Evolutionary conservation across 2,888 invertebrate species (phyloP), one percentile per base, ranked within the genome.

Genomic region (Zootermopsis nevadensis): DNA sequence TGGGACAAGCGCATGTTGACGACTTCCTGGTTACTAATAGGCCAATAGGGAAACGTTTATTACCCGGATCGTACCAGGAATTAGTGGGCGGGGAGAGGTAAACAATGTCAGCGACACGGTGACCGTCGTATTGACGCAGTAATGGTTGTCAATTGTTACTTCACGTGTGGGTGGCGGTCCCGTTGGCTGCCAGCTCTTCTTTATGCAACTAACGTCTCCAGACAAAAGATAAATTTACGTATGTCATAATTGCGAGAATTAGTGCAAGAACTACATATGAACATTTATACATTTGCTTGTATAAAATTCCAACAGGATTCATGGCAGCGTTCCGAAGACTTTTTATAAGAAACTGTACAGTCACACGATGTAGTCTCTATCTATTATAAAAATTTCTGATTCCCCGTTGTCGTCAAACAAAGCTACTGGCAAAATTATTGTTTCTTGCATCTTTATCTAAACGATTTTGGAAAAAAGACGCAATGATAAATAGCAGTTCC

Each of bases 21-120:
- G 77, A 53, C 77, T 77, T 77, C 77, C 77, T 77, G 77, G 53
- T 53, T 33, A 33, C 30, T 12, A 77, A 77, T 77, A 77, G 77
- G 77, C 77, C 77, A 77, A 53, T 77, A 33, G 77, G 69, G 55
- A 33, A 55, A 48, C 22, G 55, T 77, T 77, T 77, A 77, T 77
- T 77, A 77, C 53, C 30, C 53, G 77, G n/a, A 30, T 77, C 12
- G n/a, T 77, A 53, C 77, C 24, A 15, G 55, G 55, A 77, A 77
- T 55, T 27, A n/a, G 42, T 1, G 55, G 22, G n/a, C 55, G 48
- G 1, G 48, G 31, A n/a, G 31, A 30, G 19, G 38, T 30, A 77
- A 55, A 55, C 77, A 77, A 48, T 55, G 42, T 76, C 42, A 77
- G 42, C 55, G 77, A 77, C 77, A 48, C 77, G 77, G 55, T 77